Evolutionary conservation across 2,888 invertebrate species (phyloP).

Genomic region (Pachydiplax longipennis): DNA sequence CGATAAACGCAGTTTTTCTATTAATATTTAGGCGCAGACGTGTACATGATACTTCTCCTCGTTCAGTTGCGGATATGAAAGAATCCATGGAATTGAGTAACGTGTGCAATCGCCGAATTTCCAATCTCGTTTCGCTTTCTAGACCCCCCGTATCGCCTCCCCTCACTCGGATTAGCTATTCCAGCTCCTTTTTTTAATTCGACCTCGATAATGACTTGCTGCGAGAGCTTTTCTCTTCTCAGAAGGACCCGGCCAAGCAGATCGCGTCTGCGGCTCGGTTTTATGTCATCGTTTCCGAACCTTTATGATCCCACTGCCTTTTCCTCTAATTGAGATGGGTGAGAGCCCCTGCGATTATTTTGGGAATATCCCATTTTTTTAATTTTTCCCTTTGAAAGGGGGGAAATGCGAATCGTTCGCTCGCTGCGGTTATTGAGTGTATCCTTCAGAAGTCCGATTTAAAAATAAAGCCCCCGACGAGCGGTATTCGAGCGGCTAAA

Average conservation of each 20-base stretch:
- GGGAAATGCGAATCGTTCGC: not conserved
- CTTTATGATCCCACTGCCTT: not conserved
- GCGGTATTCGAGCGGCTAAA: not conserved
- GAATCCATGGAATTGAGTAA: not conserved
- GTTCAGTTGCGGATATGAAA: not conserved
- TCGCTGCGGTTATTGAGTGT: not conserved
- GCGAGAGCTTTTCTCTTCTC: not conserved
- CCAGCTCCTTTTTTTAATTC: no score
- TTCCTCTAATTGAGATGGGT: not conserved
- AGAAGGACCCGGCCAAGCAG: not conserved
- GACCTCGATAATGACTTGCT: not conserved
- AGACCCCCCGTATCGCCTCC: not conserved
- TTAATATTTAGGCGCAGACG: no score
- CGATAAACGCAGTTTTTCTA: no score
- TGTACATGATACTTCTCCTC: no score
- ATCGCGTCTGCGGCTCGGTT: not conserved
- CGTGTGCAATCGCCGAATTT: not conserved
- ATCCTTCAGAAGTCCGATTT: not conserved
- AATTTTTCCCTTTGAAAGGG: not conserved
- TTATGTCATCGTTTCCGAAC: not conserved
- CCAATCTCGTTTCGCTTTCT: conserved; percentile 18
- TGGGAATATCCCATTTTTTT: not conserved
- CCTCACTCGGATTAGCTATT: not conserved
- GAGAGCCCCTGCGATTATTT: no score
- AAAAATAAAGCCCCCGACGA: not conserved